A percentile compares a stretch with the other conserved stretches of the same genome.
phyloP scores from a whole-genome alignment of 2,888 invertebrate species.

The Podotricha telesiphe region DNA sequence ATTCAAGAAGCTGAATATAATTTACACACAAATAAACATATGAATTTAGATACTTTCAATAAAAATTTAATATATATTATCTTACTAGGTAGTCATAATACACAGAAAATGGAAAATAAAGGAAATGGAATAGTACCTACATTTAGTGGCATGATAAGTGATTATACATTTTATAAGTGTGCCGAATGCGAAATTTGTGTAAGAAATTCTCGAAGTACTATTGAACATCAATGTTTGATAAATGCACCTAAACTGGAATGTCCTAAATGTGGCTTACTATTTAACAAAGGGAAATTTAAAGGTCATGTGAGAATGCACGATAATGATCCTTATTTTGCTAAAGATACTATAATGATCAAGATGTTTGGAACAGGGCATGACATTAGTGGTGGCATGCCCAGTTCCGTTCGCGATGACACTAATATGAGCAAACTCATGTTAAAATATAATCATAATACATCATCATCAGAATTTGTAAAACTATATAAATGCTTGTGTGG shows the following conservation, averaged over 20 bases:
- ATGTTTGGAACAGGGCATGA: slow-evolving; percentile 50
- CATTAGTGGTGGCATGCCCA: background rate
- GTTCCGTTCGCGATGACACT: background rate
- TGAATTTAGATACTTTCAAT: slow-evolving; percentile 53
- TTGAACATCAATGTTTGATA: slow-evolving; percentile 56
- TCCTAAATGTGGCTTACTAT: slow-evolving; percentile 57
- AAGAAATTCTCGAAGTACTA: slow-evolving; percentile 45
- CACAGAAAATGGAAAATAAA: slow-evolving; percentile 25
- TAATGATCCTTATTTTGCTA: slow-evolving; percentile 55
- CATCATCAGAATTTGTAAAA: slow-evolving; percentile 43
- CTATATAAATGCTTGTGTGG: slow-evolving; percentile 67
- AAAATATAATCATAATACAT: slow-evolving; percentile 18
- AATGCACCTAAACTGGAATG: slow-evolving; percentile 55
- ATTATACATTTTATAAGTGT: slow-evolving; percentile 66
- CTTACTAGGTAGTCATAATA: slow-evolving; percentile 54
- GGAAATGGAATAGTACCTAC: slow-evolving; percentile 42
- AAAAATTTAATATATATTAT: slow-evolving; percentile 61
- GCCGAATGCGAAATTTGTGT: slow-evolving; percentile 59
- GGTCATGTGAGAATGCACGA: slow-evolving; percentile 59
- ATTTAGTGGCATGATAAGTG: slow-evolving; percentile 58
- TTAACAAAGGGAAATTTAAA: slow-evolving; percentile 54
- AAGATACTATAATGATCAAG: slow-evolving; percentile 57
- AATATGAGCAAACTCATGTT: background rate
- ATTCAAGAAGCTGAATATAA: slow-evolving; percentile 52
- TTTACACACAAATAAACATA: slow-evolving; percentile 59